Conservation (phyloP, 2,113 vertebrate genomes). For the Tragelaphus strepsiceros region DNA sequence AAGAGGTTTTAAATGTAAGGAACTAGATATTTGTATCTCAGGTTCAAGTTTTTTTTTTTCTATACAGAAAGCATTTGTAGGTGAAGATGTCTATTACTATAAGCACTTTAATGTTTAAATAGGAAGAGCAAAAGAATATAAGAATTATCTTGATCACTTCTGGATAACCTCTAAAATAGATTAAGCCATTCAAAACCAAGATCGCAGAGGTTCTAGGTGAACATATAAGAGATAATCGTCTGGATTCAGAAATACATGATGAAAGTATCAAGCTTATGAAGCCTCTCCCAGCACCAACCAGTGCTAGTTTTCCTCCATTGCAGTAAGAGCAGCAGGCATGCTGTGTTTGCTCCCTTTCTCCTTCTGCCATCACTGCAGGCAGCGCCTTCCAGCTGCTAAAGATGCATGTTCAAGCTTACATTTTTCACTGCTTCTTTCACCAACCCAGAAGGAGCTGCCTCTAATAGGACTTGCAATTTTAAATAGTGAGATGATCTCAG, state of each 20-base stretch:
- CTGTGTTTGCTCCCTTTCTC: background rate
- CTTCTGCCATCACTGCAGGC: background rate
- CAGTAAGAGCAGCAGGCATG: background rate
- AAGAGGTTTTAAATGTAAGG: slow-evolving; percentile 16
- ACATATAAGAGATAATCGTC: background rate
- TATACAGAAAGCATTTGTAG: slow-evolving; percentile 12
- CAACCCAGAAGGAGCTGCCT: background rate
- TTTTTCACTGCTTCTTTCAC: background rate
- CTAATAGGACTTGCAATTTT: background rate
- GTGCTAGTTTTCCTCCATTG: background rate
- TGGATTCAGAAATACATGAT: background rate
- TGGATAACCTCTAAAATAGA: background rate
- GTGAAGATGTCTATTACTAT: background rate
- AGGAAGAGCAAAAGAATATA: slow-evolving; percentile 34
- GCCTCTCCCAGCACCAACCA: background rate
- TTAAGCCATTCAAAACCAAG: slow-evolving; percentile 16
- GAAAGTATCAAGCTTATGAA: background rate
- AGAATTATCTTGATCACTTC: slow-evolving; percentile 35
- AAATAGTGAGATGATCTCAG: background rate
- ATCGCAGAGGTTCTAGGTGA: background rate
- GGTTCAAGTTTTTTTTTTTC: slow-evolving; percentile 32
- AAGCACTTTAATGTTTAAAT: slow-evolving; percentile 45
- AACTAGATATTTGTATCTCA: slow-evolving; percentile 26
- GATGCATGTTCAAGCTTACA: background rate
- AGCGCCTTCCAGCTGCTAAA: background rate